Evolutionary conservation across 2,113 vertebrate genomes (phyloP).

Genomic region (Corythornis vintsioides): DNA sequence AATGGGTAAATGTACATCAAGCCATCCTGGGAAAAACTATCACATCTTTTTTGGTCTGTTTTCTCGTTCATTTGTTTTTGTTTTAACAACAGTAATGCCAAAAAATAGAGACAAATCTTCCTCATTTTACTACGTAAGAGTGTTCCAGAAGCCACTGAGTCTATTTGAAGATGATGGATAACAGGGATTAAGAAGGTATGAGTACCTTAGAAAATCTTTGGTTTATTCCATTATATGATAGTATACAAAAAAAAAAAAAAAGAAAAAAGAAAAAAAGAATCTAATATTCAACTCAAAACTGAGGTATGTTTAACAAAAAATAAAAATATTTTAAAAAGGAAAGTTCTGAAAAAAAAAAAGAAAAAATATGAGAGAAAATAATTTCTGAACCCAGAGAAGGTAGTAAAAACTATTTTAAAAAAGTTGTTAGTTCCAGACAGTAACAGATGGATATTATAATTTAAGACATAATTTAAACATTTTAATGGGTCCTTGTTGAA

Average conservation of each 20-base stretch:
- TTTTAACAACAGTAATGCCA: neutral
- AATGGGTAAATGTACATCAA: neutral
- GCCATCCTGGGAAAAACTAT: neutral
- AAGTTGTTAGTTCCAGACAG: neutral
- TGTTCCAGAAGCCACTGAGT: neutral
- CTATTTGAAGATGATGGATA: neutral
- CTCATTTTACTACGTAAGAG: neutral
- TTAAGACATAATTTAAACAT: neutral
- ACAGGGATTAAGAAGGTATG: neutral
- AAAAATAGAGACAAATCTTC: neutral
- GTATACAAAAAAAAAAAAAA: neutral
- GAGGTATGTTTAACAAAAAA: neutral
- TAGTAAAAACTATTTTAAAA: neutral
- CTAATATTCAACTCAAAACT: neutral
- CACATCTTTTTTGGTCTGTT: neutral
- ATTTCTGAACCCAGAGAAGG: neutral
- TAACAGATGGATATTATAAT: neutral
- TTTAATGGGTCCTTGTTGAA: neutral
- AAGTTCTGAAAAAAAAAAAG: neutral
- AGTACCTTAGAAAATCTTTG: neutral
- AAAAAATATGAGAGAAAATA: neutral
- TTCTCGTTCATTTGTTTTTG: neutral
- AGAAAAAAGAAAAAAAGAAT: neutral
- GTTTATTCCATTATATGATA: neutral
- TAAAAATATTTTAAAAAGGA: neutral